These are phyloP conservation scores for Ornithoptera alexandrae DNA, from an alignment of 2,888 invertebrate species.

Conservation along the genomic window DNA sequence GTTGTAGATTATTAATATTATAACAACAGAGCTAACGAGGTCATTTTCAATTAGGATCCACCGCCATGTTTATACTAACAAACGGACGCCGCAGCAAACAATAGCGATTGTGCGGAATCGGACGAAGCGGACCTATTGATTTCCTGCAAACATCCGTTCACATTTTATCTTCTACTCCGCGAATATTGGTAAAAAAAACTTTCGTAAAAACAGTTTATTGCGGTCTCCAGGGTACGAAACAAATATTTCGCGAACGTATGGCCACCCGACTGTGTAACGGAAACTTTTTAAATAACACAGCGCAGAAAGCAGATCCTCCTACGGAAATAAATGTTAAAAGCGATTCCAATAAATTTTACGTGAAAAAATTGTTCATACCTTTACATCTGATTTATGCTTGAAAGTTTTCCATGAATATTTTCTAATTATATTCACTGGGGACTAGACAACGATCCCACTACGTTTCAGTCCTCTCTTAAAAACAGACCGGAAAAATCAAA, in stretches of 20 bases:
- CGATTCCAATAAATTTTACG: too few relatives aligned
- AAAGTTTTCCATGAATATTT: too few relatives aligned
- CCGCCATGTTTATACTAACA: not conserved
- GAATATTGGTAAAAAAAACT: slow-evolving; percentile 9
- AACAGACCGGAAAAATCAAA: too few relatives aligned
- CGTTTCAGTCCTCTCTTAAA: too few relatives aligned
- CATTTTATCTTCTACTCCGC: not conserved
- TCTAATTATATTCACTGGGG: too few relatives aligned
- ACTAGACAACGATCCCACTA: too few relatives aligned
- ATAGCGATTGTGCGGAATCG: slow-evolving; percentile 3
- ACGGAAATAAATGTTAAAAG: too few relatives aligned
- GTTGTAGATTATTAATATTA: not conserved
- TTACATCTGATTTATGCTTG: too few relatives aligned
- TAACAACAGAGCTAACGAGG: not conserved
- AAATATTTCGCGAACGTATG: slow-evolving; percentile 10
- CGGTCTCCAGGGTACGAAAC: slow-evolving; percentile 11
- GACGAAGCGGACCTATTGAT: slow-evolving; percentile 7
- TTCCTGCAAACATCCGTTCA: not conserved
- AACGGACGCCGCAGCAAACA: slow-evolving; percentile 1
- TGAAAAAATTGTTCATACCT: too few relatives aligned
- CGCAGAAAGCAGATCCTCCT: too few relatives aligned
- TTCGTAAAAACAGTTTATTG: slow-evolving; percentile 18
- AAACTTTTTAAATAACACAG: slow-evolving; percentile 9
- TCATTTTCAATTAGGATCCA: not conserved
- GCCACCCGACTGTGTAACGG: not conserved